Evolutionary conservation across 2,888 invertebrate species (phyloP).

Genomic region (Himalopsyche japonica): DNA sequence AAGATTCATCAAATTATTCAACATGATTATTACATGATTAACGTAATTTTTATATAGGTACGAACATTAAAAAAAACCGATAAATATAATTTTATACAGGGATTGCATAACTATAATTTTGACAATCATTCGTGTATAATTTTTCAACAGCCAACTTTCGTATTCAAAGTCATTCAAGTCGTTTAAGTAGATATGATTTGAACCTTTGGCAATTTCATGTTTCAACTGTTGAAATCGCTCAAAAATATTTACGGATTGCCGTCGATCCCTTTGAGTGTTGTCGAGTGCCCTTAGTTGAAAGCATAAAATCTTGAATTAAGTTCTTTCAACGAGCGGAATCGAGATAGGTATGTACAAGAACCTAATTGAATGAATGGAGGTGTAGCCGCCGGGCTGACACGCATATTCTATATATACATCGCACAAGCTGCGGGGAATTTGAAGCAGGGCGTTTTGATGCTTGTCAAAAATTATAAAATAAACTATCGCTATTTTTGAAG

Average conservation of each 20-base stretch:
- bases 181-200: no score
- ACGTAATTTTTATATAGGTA: no score
- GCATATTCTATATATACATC: neutral
- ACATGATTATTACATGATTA: no score
- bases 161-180: no score
- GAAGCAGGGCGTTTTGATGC: neutral
- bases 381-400: neutral
- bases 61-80: no score
- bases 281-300: neutral
- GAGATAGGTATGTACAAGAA: neutral
- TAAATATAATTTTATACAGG: no score
- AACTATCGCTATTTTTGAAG: neutral
- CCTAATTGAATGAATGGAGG: conserved; percentile 1
- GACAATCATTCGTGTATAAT: no score
- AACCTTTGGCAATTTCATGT: neutral
- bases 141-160: no score
- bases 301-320: neutral
- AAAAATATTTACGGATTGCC: neutral
- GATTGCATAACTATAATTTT: no score
- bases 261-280: neutral
- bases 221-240: neutral
- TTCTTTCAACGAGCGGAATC: neutral
- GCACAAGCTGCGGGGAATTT: neutral
- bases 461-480: neutral
- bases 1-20: no score